Percentiles rank a stretch among this genome's conserved stretches.
Conservation (phyloP, 2,797 vertebrate genomes). For the Carcharodon carcharias region DNA sequence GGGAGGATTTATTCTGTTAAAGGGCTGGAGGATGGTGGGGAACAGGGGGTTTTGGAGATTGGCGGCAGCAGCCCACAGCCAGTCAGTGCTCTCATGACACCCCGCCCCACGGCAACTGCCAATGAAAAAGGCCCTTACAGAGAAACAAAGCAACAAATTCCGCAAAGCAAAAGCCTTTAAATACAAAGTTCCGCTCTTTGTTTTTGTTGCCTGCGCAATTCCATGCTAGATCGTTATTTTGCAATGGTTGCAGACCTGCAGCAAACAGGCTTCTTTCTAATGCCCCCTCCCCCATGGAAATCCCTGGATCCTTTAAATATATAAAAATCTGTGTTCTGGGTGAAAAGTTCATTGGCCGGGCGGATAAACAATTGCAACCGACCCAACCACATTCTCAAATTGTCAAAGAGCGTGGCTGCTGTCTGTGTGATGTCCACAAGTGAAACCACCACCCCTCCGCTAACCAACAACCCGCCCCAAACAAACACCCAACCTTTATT, state of each 20-base stretch:
- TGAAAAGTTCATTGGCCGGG: neutral
- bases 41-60: no score
- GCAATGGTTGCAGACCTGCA: neutral
- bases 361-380: neutral
- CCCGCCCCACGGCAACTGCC: neutral
- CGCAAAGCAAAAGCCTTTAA: neutral
- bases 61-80: neutral
- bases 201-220: neutral
- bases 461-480: no score
- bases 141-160: conserved; percentile 25
- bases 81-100: neutral
- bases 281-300: neutral
- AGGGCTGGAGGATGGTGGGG: accelerated
- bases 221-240: neutral
- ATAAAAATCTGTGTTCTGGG: neutral
- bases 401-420: neutral
- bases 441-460: no score
- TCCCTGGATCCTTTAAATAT: neutral
- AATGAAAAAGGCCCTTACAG: neutral
- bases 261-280: neutral
- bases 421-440: neutral
- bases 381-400: neutral
- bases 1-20: neutral
- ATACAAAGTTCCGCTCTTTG: no score
- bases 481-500: neutral